Percentiles rank a stretch among this genome's conserved stretches.
phyloP scores from a whole-genome alignment of 1,140 invertebrate genomes.

The Drusus annulatus region DNA sequence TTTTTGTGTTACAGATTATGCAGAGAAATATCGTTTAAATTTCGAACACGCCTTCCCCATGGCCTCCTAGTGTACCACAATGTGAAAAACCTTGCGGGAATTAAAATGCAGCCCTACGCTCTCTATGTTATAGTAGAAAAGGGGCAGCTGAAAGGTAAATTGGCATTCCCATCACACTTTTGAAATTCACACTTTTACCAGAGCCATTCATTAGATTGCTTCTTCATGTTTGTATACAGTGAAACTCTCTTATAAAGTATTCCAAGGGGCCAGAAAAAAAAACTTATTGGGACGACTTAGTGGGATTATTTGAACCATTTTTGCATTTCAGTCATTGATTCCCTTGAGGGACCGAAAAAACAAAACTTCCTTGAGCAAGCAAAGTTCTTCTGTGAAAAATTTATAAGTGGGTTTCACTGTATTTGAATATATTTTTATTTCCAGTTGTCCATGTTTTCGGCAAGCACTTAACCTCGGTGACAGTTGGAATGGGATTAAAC shows the following conservation, averaged over 20 bases:
- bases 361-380: no score
- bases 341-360: no score
- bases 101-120: constrained; percentile 83
- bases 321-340: no score
- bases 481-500: constrained; percentile 90
- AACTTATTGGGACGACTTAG: no score
- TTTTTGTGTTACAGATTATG: constrained; percentile 77
- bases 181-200: no score
- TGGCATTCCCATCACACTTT: no score
- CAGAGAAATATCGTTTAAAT: constrained; percentile 89
- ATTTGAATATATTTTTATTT: constrained; percentile 5
- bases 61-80: constrained; percentile 91
- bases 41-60: constrained; percentile 88
- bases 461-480: constrained; percentile 87
- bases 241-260: no score
- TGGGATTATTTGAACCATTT: no score
- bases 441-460: constrained; percentile 90
- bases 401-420: no score
- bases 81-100: constrained; percentile 84
- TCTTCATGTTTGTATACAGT: background rate
- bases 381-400: no score
- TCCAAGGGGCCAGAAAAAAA: no score
- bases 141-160: constrained; percentile 81
- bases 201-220: no score
- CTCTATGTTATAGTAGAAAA: constrained; percentile 92